A percentile compares a stretch with the other conserved stretches of the same genome.
phyloP scores from a whole-genome alignment of 2,113 vertebrate genomes.

The Tricholaema leucomelas region DNA sequence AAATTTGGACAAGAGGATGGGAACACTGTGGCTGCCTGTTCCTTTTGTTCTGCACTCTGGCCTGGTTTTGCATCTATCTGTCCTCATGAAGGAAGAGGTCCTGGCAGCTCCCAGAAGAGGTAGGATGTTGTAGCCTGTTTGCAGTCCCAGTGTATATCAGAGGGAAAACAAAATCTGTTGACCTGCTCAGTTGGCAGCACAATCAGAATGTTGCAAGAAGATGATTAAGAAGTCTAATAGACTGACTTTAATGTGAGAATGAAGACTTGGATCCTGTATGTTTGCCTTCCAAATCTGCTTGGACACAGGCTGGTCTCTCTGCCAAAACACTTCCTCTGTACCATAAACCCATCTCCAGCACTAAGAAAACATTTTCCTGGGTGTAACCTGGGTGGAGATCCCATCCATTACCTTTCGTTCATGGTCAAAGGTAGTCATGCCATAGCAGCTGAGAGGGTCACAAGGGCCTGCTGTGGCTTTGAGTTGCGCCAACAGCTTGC shows the following conservation, averaged over 20 bases:
- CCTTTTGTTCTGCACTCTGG: background rate
- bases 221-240: background rate
- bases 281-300: constrained; percentile 9
- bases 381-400: background rate
- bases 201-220: constrained; percentile 18
- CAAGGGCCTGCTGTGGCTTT: background rate
- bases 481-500: background rate
- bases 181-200: background rate
- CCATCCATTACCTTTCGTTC: background rate
- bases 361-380: background rate
- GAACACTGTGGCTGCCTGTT: background rate
- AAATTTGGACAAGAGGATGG: background rate
- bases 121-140: background rate
- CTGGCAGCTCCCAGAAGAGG: background rate
- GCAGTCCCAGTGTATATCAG: background rate
- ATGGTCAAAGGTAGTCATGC: background rate
- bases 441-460: background rate
- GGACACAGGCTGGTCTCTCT: background rate
- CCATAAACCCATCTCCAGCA: background rate
- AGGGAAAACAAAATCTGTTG: background rate
- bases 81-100: background rate
- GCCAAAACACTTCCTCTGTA: background rate
- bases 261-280: background rate
- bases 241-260: constrained; percentile 5
- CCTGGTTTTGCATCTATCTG: background rate